A percentile compares a stretch with the other conserved stretches of the same genome.
Conservation (phyloP, 2,888 invertebrate species). For the Microdon myrmicae region DNA sequence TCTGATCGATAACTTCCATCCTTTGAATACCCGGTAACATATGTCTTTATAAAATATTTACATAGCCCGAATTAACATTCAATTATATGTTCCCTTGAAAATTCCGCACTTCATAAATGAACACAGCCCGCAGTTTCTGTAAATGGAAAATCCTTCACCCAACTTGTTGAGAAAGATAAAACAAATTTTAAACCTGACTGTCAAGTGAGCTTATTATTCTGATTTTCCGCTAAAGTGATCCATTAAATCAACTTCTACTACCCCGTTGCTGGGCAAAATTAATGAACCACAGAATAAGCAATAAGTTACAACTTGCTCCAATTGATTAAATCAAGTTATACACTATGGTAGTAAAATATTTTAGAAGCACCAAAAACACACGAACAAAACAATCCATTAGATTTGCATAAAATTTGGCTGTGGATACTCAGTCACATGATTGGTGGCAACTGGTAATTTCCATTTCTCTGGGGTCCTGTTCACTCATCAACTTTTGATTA, state of each 20-base stretch:
- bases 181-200: too few species aligned
- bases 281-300: conserved; percentile 51
- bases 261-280: too few species aligned
- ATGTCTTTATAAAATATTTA: too few species aligned
- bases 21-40: too few species aligned
- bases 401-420: conserved; percentile 49
- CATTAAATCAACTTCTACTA: conserved; percentile 19
- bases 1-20: too few species aligned
- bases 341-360: neutral
- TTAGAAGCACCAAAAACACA: conserved; percentile 16
- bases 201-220: conserved; percentile 31
- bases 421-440: conserved; percentile 26
- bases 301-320: conserved; percentile 47
- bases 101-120: too few species aligned
- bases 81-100: too few species aligned
- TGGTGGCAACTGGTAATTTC: neutral
- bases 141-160: too few species aligned
- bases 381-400: conserved; percentile 44
- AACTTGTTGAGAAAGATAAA: too few species aligned
- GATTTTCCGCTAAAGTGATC: conserved; percentile 14
- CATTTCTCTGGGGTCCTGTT: neutral
- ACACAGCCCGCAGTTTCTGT: too few species aligned
- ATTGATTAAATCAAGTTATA: conserved; percentile 42
- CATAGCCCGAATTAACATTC: too few species aligned
- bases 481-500: conserved; percentile 21